Base-by-base conservation (phyloP, 2,113 vertebrate species). In the Nothobranchius furzeri region DNA sequence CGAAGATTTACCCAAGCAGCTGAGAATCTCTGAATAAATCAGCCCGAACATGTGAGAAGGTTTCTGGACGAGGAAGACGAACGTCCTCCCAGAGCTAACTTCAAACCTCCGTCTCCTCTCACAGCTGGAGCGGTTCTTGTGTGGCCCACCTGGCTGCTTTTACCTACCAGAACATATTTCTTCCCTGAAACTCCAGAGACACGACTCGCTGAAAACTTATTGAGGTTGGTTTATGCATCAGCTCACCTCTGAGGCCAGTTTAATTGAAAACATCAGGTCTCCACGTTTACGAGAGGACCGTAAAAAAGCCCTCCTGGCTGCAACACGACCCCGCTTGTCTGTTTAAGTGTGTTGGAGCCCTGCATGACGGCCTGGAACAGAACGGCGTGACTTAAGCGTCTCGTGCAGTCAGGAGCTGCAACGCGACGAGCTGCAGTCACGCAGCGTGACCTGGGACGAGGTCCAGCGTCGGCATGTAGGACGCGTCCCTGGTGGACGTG, bases 251-350 rank as follows among this genome's bases (percentile, higher is more conserved):
- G 91, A 93, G 90, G 87, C 83, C 54, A 83, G 80, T 87, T 79
- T 93, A 94, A 94, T 94, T 94, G 93, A 91, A 95, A 95, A 94
- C 93, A 94, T 90, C 92, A 91, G 93, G 87, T 91, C 87, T 73
- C 75, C 89, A 86, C 89, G 85, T 95, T 95, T 93, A 94, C 91
- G 89, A 87, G 91, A 72, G 67, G 82, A 60, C 89, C 76, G 84
- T 95, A 92, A 95, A 94, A 20, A 90, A 60, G 79, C 89, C 89
- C 89, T 91, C 90, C 92, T 69, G 76, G 64, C 81, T 62, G 83
- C 15, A 87, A 30, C 70, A 86, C 62, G 77, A 61, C 65, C 77
- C 62, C n/a, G 70, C 52, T 9, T 68, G 71, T 75, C 73, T 60
- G 70, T 65, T 76, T 68, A 62, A 73, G 81, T 70, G 15, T 24